Evolutionary conservation across 1,140 invertebrate genomes (phyloP).

Genomic region (Drosophila malerkotliana): DNA sequence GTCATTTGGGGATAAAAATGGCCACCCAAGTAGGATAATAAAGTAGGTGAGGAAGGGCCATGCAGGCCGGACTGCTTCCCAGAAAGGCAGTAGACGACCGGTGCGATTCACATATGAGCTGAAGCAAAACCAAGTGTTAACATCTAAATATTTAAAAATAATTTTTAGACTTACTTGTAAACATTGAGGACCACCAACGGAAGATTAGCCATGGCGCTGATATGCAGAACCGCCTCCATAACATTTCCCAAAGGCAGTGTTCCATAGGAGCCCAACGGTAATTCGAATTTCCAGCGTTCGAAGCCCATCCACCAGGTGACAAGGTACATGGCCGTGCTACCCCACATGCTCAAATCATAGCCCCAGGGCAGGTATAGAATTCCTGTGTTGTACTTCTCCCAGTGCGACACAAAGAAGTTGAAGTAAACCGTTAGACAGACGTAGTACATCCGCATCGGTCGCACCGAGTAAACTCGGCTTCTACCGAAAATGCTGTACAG

Average conservation of each 20-base stretch:
- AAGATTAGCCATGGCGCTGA: slow-evolving; percentile 92
- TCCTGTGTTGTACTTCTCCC: slow-evolving; percentile 99
- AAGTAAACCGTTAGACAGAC: slow-evolving; percentile 95
- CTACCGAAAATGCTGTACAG: slow-evolving; percentile 97
- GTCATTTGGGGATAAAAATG: slow-evolving; percentile 89
- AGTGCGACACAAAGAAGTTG: slow-evolving; percentile 97
- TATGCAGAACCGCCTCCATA: slow-evolving; percentile 93
- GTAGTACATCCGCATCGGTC: slow-evolving; percentile 91
- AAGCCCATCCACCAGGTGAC: slow-evolving; percentile 88
- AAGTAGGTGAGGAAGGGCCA: slow-evolving; percentile 91
- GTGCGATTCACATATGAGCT: slow-evolving; percentile 91
- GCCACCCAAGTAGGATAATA: slow-evolving; percentile 91
- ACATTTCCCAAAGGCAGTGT: slow-evolving; percentile 88
- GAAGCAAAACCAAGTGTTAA: neutral
- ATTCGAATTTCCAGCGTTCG: slow-evolving; percentile 91
- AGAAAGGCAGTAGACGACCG: slow-evolving; percentile 91
- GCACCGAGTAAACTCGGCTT: slow-evolving; percentile 87
- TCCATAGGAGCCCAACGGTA: slow-evolving; percentile 86
- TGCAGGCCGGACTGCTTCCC: slow-evolving; percentile 92
- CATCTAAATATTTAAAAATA: slow-evolving; percentile 69
- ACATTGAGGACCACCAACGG: slow-evolving; percentile 95
- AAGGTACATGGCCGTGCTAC: slow-evolving; percentile 77
- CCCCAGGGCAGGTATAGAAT: slow-evolving; percentile 98
- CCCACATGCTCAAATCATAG: slow-evolving; percentile 96
- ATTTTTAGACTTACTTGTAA: slow-evolving; percentile 88